Conservation (phyloP, 2,888 invertebrate species). For the Limnephilus marmoratus region DNA sequence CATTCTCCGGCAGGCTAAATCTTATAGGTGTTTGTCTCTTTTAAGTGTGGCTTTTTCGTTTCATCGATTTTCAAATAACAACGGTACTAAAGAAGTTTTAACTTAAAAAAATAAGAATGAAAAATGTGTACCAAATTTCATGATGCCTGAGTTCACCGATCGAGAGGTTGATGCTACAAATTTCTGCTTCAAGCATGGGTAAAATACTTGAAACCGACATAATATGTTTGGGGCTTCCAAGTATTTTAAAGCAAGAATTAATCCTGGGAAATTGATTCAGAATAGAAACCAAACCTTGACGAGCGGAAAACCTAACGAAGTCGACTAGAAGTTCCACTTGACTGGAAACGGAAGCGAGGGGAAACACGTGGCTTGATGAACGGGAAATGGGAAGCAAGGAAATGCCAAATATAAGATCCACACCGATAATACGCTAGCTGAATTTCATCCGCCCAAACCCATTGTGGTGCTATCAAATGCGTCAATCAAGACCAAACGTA, state of each 20-base stretch:
- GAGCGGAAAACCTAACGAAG: constrained; percentile 52
- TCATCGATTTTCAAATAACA: too few relatives aligned
- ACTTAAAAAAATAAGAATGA: background rate
- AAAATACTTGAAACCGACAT: background rate
- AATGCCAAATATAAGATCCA: constrained; percentile 22
- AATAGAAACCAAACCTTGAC: constrained; percentile 39
- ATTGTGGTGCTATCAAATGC: background rate
- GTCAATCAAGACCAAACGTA: background rate
- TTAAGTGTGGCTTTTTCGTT: too few relatives aligned
- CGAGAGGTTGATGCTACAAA: background rate
- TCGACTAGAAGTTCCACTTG: constrained; percentile 28
- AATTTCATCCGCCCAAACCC: background rate
- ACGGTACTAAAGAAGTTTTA: too few relatives aligned
- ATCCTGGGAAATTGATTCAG: background rate
- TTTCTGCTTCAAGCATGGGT: background rate
- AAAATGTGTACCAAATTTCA: background rate
- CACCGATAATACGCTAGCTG: background rate
- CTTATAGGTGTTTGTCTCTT: too few relatives aligned
- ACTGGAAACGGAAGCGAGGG: constrained; percentile 49
- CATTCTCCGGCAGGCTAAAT: too few relatives aligned
- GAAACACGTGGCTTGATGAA: constrained; percentile 46
- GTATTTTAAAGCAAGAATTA: background rate
- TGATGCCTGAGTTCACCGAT: background rate
- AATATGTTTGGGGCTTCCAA: background rate
- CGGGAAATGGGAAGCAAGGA: constrained; percentile 31